Percentiles rank a stretch among this genome's conserved stretches.
These are phyloP conservation scores for Microctenopoma stevenorrisi DNA, from an alignment of 2,797 vertebrate genomes.

Conservation along the genomic window DNA sequence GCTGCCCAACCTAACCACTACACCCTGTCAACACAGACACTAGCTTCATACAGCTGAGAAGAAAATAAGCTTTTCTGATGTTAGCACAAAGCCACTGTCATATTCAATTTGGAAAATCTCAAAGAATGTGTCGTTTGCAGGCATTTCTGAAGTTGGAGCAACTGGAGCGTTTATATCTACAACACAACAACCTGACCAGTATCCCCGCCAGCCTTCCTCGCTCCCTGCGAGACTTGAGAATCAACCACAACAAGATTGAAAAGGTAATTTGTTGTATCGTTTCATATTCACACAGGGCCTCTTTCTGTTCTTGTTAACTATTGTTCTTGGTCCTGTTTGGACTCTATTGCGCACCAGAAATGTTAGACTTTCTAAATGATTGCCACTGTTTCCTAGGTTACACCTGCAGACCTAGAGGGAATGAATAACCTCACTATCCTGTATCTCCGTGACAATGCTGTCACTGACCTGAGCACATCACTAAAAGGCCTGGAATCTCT, in stretches of 20 bases:
- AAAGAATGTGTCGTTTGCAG: conserved; percentile 35
- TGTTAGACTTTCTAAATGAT: background rate
- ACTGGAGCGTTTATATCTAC: conserved; percentile 92
- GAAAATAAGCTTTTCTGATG: background rate
- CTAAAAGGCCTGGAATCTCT: conserved; percentile 88
- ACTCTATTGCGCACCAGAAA: conserved; percentile 2
- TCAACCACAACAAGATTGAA: conserved; percentile 90
- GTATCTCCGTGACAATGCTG: conserved; percentile 90
- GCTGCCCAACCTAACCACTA: too few relatives aligned
- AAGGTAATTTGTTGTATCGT: conserved; percentile 73
- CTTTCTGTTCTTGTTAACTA: background rate
- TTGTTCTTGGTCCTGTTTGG: background rate
- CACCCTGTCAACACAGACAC: background rate
- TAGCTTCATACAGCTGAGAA: background rate
- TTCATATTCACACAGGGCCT: background rate
- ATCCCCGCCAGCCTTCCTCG: conserved; percentile 89
- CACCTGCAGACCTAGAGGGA: conserved; percentile 86
- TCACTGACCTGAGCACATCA: conserved; percentile 88
- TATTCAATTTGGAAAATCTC: background rate
- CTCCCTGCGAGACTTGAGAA: conserved; percentile 89
- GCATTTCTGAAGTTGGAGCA: conserved; percentile 87
- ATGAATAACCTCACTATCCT: conserved; percentile 94
- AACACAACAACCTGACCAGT: conserved; percentile 92
- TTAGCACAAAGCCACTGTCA: background rate
- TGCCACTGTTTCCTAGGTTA: conserved; percentile 74